Conservation (phyloP, 2,113 vertebrate species). For the Saccopteryx bilineata region DNA sequence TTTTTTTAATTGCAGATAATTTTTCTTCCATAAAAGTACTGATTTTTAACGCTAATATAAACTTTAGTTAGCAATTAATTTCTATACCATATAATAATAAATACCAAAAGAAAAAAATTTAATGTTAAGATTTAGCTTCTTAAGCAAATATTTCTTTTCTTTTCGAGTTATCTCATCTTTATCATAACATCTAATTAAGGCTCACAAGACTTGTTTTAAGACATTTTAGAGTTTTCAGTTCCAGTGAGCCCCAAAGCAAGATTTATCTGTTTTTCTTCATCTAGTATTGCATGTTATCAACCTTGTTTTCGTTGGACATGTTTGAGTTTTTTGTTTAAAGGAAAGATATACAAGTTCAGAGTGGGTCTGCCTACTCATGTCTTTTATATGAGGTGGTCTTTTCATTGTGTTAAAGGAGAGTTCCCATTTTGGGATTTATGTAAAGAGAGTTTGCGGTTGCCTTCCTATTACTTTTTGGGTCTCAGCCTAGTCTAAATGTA, state of each 20-base stretch:
- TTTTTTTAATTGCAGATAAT: conserved; percentile 26
- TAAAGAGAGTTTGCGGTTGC: conserved; percentile 67
- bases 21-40: conserved; percentile 61
- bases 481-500: conserved; percentile 67
- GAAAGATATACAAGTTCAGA: conserved; percentile 57
- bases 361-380: not conserved
- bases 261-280: conserved; percentile 70
- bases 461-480: conserved; percentile 67
- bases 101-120: conserved; percentile 48
- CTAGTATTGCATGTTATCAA: conserved; percentile 38
- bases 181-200: conserved; percentile 44
- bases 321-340: conserved; percentile 74
- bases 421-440: conserved; percentile 40
- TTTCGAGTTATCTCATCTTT: conserved; percentile 61
- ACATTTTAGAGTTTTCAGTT: conserved; percentile 63
- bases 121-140: conserved; percentile 25
- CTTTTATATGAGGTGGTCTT: conserved; percentile 57
- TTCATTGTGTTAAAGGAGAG: not conserved
- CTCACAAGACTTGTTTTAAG: conserved; percentile 53
- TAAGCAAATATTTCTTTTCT: conserved; percentile 48
- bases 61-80: conserved; percentile 55
- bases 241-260: conserved; percentile 48
- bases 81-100: conserved; percentile 36
- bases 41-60: conserved; percentile 22
- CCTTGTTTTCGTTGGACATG: conserved; percentile 69